These are phyloP conservation scores for Mamestra configurata DNA, from an alignment of 1,140 invertebrate genomes.

Conservation along the genomic window DNA sequence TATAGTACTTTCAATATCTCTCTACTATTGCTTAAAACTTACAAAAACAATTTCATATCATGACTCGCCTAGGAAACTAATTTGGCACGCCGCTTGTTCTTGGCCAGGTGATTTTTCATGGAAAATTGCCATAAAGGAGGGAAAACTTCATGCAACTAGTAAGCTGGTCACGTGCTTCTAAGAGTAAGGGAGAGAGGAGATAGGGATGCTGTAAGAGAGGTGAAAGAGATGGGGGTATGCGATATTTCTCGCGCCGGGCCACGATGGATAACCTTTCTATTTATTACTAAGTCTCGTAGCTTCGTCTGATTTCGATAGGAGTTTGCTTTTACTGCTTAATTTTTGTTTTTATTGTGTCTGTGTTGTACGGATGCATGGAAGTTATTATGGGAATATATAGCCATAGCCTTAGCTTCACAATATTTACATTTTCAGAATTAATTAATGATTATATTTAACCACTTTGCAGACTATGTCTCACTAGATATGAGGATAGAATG, in stretches of 20 bases:
- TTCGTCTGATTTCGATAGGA: slow-evolving; percentile 21
- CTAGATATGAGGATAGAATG: too few relatives aligned
- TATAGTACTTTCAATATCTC: background rate
- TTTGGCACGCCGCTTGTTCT: slow-evolving; percentile 55
- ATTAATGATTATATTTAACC: too few relatives aligned
- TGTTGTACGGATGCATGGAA: too few relatives aligned
- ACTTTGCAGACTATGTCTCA: too few relatives aligned
- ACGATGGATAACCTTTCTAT: slow-evolving; percentile 58
- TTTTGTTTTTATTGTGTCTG: slow-evolving; percentile 34
- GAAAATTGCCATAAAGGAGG: slow-evolving; percentile 64
- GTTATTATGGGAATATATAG: too few relatives aligned
- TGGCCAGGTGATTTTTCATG: slow-evolving; percentile 69
- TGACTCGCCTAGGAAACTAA: slow-evolving; percentile 55
- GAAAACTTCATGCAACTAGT: slow-evolving; percentile 64
- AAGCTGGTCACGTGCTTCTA: slow-evolving; percentile 62
- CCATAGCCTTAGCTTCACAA: too few relatives aligned
- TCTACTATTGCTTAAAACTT: slow-evolving; percentile 6
- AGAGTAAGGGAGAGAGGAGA: slow-evolving; percentile 58
- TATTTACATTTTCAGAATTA: too few relatives aligned
- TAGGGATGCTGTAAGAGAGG: slow-evolving; percentile 24
- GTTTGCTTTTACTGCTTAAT: slow-evolving; percentile 15
- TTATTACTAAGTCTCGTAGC: slow-evolving; percentile 49
- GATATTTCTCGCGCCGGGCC: slow-evolving; percentile 58
- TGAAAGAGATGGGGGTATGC: slow-evolving; percentile 52
- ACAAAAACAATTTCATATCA: slow-evolving; percentile 42